Evolutionary conservation across 2,797 vertebrate species (phyloP), one percentile per base, ranked within the genome.

Genomic region (Trachurus trachurus): DNA sequence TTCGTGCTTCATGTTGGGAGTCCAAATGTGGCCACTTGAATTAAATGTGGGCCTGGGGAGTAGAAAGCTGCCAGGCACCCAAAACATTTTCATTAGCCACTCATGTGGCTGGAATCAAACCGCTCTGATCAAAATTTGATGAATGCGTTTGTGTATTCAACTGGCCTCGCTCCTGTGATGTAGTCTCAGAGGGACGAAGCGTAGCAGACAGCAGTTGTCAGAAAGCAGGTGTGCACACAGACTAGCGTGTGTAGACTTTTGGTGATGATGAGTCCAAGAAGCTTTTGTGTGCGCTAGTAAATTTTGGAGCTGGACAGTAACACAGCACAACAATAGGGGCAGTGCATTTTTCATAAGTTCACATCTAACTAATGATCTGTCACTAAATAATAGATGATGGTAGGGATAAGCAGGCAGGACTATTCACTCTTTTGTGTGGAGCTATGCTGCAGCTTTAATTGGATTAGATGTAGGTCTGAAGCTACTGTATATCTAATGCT

Each of bases 71-170:
- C 62, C 26, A 0, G 34, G 57, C 9, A 49, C 50, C 26, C 61
- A 70, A 58, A 78, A 75, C 37, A 61, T 70, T 70, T 77, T 71
- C 62, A 69, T 75, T 72, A 62, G 22, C 72, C 63, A 37, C 12
- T 69, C n/a, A 47, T 42, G 19, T 37, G 57, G 53, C 66, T 66
- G 60, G 42, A 72, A 59, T 72, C 57, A 54, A 50, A 49, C 74
- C 26, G 5, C 29, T 71, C 61, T 19, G 71, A 76, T 84, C 37
- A 53, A 21, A 66, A 59, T 42, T 1, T 53, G 37, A 75, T 73
- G 17, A 70, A 80, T 73, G 67, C 61, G 57, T 76, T 80, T 78
- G 57, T 42, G 26, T 22, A n/a, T 66, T 40, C n/a, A n/a, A 53
- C 65, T 60, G 76, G 13, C 52, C 57, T 45, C 65, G 44, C 40